Evolutionary conservation across 2,113 vertebrate species (phyloP).

Genomic region (Paradoxurus hermaphroditus): DNA sequence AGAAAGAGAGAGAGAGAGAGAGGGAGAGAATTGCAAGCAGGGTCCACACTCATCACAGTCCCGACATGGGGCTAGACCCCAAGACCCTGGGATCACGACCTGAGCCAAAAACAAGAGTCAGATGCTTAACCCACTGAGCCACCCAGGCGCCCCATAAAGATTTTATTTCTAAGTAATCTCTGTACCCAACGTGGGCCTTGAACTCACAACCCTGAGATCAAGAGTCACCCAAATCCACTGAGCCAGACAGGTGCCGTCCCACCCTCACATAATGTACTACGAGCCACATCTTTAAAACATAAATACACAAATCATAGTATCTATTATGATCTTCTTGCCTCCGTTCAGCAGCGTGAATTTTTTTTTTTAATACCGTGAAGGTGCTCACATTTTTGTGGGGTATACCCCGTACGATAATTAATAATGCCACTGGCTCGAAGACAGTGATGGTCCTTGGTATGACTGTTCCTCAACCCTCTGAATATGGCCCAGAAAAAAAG

Average conservation of each 20-base stretch:
- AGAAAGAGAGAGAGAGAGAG: no score
- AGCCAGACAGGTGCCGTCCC: not conserved
- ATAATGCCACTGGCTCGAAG: not conserved
- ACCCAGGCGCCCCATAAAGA: no score
- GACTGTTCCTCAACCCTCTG: not conserved
- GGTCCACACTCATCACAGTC: no score
- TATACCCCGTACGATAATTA: not conserved
- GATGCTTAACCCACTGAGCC: no score
- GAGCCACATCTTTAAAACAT: constrained; percentile 2
- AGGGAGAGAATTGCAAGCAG: no score
- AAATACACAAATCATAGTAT: not conserved
- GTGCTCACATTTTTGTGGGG: not conserved
- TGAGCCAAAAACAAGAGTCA: no score
- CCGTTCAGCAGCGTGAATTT: not conserved
- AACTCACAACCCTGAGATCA: no score
- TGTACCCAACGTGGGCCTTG: no score
- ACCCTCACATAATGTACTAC: not conserved
- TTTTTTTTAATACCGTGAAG: not conserved
- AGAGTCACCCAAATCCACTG: no score
- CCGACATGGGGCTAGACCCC: no score
- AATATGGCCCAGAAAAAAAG: not conserved
- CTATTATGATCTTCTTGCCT: not conserved
- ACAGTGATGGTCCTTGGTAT: not conserved
- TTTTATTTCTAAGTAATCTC: no score
- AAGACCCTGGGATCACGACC: no score